These are phyloP conservation scores for Stratiolaelaps scimitus DNA, from an alignment of 1,140 invertebrate genomes.

Conservation along the genomic window DNA sequence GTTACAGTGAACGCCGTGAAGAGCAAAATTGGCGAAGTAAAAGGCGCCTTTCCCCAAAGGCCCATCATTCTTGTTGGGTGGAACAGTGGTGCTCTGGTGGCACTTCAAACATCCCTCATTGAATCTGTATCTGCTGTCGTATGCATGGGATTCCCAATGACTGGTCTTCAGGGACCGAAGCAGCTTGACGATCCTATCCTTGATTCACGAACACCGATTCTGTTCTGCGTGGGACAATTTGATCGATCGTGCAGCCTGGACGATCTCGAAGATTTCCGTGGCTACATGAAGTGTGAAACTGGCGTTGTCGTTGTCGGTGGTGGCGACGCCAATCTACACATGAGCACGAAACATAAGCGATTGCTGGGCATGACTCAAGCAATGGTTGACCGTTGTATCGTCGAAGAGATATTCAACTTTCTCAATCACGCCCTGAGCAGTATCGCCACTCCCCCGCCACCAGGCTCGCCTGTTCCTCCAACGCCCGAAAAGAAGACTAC, in stretches of 20 bases:
- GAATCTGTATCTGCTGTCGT: slow-evolving; percentile 56
- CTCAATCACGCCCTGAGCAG: slow-evolving; percentile 28
- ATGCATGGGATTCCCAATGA: slow-evolving; percentile 64
- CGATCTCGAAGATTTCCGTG: slow-evolving; percentile 60
- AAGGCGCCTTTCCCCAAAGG: slow-evolving; percentile 52
- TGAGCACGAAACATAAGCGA: slow-evolving; percentile 56
- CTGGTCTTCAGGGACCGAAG: slow-evolving; percentile 56
- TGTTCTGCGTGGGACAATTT: slow-evolving; percentile 68
- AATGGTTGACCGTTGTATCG: slow-evolving; percentile 63
- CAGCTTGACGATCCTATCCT: slow-evolving; percentile 61
- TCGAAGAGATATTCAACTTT: slow-evolving; percentile 35
- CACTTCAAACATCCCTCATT: slow-evolving; percentile 45
- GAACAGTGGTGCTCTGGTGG: slow-evolving; percentile 57
- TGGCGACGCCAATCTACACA: slow-evolving; percentile 60
- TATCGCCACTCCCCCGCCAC: background rate
- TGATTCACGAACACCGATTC: slow-evolving; percentile 57
- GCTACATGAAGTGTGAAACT: slow-evolving; percentile 60
- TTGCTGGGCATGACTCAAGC: slow-evolving; percentile 62
- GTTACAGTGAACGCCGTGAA: slow-evolving; percentile 34
- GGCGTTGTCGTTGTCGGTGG: slow-evolving; percentile 65
- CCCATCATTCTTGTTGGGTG: slow-evolving; percentile 64
- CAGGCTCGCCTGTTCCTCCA: slow-evolving; percentile 4
- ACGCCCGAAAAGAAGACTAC: background rate
- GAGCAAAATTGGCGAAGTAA: slow-evolving; percentile 41
- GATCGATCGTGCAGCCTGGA: slow-evolving; percentile 52